These are phyloP conservation scores for Falco biarmicus DNA, from an alignment of 2,797 vertebrate genomes.

Conservation along the genomic window DNA sequence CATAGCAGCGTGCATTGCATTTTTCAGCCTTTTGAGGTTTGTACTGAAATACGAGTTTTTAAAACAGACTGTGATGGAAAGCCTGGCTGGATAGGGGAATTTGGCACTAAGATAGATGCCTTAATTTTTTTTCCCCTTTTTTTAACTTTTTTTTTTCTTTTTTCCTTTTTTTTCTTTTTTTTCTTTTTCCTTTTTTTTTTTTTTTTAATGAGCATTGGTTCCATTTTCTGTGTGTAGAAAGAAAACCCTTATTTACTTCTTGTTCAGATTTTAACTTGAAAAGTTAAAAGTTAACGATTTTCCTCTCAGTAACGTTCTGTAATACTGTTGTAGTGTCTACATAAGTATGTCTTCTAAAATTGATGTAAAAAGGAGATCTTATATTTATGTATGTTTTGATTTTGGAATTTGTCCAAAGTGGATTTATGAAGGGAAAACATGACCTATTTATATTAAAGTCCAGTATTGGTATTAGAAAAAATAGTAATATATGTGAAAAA, in stretches of 20 bases:
- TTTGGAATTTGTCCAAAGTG: not conserved
- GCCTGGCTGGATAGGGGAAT: not conserved
- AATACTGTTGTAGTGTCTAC: not conserved
- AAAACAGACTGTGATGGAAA: not conserved
- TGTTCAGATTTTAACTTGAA: not conserved
- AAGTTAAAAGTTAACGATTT: not conserved
- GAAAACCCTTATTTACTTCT: not conserved
- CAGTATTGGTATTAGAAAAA: not conserved
- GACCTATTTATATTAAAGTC: not conserved
- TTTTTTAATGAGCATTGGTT: not conserved
- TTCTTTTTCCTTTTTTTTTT: no score
- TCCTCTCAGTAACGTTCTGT: not conserved
- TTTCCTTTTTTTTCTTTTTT: no score
- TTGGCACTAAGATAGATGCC: not conserved
- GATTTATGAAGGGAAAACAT: not conserved
- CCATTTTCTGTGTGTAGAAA: not conserved
- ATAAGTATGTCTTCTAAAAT: not conserved
- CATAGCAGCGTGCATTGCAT: not conserved
- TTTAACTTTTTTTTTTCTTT: no score
- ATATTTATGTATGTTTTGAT: not conserved
- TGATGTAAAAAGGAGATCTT: not conserved
- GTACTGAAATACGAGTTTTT: not conserved
- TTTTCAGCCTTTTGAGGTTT: not conserved
- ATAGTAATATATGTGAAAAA: not conserved
- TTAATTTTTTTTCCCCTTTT: no score